Percentiles rank a stretch among this genome's conserved stretches.
Conservation (phyloP, 2,888 invertebrate species). For the Mallateleia sp. region DNA sequence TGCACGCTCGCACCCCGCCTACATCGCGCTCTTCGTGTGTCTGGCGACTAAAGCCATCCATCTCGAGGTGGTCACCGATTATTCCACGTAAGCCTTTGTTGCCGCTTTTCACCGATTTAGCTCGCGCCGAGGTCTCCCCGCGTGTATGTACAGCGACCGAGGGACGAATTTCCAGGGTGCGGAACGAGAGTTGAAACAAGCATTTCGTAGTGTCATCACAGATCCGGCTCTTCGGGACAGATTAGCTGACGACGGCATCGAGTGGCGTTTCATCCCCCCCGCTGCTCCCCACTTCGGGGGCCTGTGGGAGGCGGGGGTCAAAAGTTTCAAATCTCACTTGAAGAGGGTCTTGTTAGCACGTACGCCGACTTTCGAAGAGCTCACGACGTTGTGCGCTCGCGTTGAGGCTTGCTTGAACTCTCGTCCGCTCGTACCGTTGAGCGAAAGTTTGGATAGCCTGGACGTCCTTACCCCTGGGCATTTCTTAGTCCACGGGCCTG, state of each 20-base stretch:
- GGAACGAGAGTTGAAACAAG: background rate
- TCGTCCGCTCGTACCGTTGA: background rate
- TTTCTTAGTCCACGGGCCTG: background rate
- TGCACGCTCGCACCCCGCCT: background rate
- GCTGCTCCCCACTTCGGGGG: background rate
- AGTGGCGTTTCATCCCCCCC: background rate
- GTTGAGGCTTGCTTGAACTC: background rate
- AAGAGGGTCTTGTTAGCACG: background rate
- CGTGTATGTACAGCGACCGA: background rate
- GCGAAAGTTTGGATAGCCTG: background rate
- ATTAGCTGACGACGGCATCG: too few relatives aligned
- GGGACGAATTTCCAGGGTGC: conserved; percentile 21
- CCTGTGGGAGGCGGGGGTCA: background rate
- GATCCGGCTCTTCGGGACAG: too few relatives aligned
- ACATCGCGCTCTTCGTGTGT: background rate
- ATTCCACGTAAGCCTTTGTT: background rate
- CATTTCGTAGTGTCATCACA: too few relatives aligned
- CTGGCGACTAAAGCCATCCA: background rate
- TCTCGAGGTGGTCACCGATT: background rate
- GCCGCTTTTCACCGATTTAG: background rate
- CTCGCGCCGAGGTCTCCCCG: background rate
- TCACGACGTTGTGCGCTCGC: background rate
- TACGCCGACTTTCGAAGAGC: background rate
- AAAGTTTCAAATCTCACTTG: background rate
- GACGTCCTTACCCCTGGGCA: background rate